These are phyloP conservation scores for Blastomussa wellsi DNA, from an alignment of 92 coral and sea anemone genomes.

Conservation along the genomic window DNA sequence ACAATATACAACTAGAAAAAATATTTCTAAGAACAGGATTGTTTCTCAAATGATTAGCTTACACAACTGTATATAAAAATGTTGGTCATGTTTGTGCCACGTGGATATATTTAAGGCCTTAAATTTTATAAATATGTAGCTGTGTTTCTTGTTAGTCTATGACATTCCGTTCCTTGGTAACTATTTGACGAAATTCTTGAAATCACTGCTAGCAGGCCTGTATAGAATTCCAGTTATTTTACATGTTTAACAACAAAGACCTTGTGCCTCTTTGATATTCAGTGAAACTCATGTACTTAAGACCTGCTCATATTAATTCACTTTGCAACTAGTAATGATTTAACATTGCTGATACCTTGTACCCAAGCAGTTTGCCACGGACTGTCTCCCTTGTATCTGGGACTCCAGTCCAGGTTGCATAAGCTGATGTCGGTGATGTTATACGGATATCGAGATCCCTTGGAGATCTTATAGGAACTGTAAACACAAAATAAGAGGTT, in stretches of 20 bases:
- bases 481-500: neutral
- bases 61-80: too few species aligned
- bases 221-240: neutral
- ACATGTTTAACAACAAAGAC: neutral
- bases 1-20: too few species aligned
- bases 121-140: too few species aligned
- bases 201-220: too few species aligned
- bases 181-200: too few species aligned
- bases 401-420: slow-evolving; percentile 89
- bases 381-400: slow-evolving; percentile 57
- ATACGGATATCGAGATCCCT: slow-evolving; percentile 72
- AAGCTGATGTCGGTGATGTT: slow-evolving; percentile 81
- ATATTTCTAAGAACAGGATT: too few species aligned
- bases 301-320: neutral
- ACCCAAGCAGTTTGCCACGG: slow-evolving; percentile 90
- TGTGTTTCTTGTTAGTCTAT: too few species aligned
- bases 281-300: neutral
- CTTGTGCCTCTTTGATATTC: neutral
- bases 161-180: too few species aligned
- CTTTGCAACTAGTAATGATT: neutral
- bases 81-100: too few species aligned
- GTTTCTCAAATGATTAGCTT: too few species aligned
- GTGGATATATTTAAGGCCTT: too few species aligned
- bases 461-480: slow-evolving; percentile 85
- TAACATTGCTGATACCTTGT: slow-evolving; percentile 66